Evolutionary conservation across 1,140 invertebrate genomes (phyloP).

Genomic region (Pteromalus puparum): DNA sequence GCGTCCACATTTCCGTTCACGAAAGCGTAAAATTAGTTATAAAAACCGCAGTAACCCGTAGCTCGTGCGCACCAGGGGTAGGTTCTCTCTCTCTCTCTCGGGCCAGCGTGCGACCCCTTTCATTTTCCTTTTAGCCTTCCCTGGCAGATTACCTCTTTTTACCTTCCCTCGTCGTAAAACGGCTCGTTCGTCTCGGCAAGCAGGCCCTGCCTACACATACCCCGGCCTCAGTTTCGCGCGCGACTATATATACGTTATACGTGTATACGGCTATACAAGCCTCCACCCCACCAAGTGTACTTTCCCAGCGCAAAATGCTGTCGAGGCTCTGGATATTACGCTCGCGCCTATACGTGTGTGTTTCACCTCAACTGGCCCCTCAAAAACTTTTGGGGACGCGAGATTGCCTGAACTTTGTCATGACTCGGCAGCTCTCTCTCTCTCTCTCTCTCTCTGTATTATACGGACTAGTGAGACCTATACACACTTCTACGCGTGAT

Average conservation of each 20-base stretch:
- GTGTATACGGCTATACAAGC: neutral
- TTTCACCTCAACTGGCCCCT: neutral
- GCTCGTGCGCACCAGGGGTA: neutral
- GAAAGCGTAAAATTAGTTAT: slow-evolving; percentile 35
- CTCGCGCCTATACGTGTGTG: too few species aligned
- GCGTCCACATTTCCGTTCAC: slow-evolving; percentile 21
- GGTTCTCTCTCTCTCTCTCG: neutral
- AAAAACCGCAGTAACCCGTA: slow-evolving; percentile 21
- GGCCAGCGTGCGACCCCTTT: neutral
- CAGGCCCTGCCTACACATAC: neutral
- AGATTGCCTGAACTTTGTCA: neutral
- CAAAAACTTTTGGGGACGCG: neutral
- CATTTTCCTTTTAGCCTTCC: slow-evolving; percentile 30
- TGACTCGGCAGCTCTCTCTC: neutral
- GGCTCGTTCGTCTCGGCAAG: slow-evolving; percentile 19
- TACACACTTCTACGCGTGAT: neutral
- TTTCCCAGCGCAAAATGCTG: neutral
- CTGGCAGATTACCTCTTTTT: slow-evolving; percentile 27
- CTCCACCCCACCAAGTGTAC: neutral
- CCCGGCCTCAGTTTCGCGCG: neutral
- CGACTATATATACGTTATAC: neutral
- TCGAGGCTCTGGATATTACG: neutral
- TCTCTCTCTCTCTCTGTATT: too few species aligned
- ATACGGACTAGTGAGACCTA: too few species aligned
- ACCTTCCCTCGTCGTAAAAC: slow-evolving; percentile 24